Evolutionary conservation across 37 sponge, comb jelly and placozoan species (phyloP), one percentile per base, ranked within the genome.

Genomic region (Beroe ovata): DNA sequence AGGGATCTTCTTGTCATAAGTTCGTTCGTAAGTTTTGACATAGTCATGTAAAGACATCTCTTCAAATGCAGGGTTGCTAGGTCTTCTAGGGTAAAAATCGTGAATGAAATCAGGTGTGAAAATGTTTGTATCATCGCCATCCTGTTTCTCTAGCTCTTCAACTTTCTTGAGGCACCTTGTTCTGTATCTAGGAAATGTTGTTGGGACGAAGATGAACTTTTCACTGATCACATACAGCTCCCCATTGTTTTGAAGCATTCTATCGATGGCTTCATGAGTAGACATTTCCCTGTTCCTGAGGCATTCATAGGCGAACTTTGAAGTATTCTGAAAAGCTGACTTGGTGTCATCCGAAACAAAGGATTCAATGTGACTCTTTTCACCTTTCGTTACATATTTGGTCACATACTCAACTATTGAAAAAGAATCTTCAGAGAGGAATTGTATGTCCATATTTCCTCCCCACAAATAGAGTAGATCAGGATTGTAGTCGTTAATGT

Each of bases 211-310:
- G n/a, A n/a, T n/a, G n/a, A n/a, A n/a, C n/a, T n/a, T n/a, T n/a
- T n/a, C 64, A 25, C 25, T 23, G 8, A 25, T 22, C 26, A 8
- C 21, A 19, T 25, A 63, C 64, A 63, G 26, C 26, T 63, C 64
- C 26, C 64, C 64, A 25, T 63, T 63, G 64, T n/a, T 14, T n/a
- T 63, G 64, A n/a, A 63, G 64, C 23, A 63, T 63, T 8, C 64
- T 19, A 63, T 63, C 64, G 8, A 25, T 25, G 20, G 26, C n/a
- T n/a, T n/a, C n/a, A n/a, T n/a, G n/a, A n/a, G n/a, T n/a, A n/a
- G n/a, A n/a, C n/a, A n/a, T n/a, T n/a, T n/a, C n/a, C n/a, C n/a
- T n/a, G n/a, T n/a, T n/a, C n/a, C n/a, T n/a, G n/a, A n/a, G n/a
- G n/a, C 8, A 8, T 8, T 14, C 8, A n/a, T 23, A 63, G 8